Evolutionary conservation across 2,113 vertebrate genomes (phyloP).

Genomic region (Osmerus eperlanus): DNA sequence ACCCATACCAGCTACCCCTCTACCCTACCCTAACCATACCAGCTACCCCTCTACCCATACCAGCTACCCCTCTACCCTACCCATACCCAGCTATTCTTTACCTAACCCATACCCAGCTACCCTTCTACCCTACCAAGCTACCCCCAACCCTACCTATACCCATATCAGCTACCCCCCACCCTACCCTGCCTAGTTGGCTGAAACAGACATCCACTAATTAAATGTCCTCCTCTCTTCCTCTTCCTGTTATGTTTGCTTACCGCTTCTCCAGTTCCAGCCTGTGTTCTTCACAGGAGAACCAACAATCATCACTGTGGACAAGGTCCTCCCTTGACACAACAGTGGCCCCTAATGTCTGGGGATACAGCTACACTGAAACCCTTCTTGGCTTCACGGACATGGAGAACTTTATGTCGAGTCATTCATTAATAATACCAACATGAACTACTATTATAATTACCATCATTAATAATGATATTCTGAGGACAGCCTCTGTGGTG

Average conservation of each 20-base stretch:
- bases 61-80: too few relatives aligned
- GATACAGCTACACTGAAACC: too few relatives aligned
- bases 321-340: too few relatives aligned
- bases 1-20: not conserved
- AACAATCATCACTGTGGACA: conserved; percentile 42
- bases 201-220: conserved; percentile 67
- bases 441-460: too few relatives aligned
- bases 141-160: conserved; percentile 5
- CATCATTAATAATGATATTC: too few relatives aligned
- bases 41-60: not conserved
- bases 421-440: too few relatives aligned
- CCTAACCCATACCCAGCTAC: too few relatives aligned
- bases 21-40: not conserved
- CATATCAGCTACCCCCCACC: conserved; percentile 54
- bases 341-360: too few relatives aligned
- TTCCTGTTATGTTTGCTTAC: conserved; percentile 61
- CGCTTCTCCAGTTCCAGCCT: conserved; percentile 52
- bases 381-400: too few relatives aligned
- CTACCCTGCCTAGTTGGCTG: conserved; percentile 44
- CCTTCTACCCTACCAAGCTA: not conserved
- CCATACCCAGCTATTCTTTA: too few relatives aligned
- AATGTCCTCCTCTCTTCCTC: conserved; percentile 65
- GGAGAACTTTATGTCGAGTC: too few relatives aligned
- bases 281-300: conserved; percentile 63
- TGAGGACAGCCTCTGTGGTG: too few relatives aligned